phyloP scores from a whole-genome alignment of 2,888 invertebrate genomes.

The Eumacrocentrus americanus region DNA sequence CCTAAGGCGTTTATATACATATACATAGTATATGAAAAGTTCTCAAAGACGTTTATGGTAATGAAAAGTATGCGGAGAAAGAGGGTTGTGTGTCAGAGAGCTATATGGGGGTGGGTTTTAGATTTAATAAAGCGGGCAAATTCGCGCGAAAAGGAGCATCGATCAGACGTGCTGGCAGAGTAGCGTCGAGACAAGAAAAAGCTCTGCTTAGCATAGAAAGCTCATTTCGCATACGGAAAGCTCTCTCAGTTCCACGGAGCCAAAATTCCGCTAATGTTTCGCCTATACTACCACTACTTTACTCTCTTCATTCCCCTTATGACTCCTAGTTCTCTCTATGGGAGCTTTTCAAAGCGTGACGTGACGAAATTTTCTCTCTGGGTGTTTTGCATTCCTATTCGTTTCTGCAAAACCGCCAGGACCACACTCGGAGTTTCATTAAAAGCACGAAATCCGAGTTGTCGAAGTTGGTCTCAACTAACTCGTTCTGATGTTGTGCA shows the following conservation, averaged over 20 bases:
- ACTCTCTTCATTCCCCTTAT: background rate
- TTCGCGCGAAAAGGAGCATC: slow-evolving; percentile 37
- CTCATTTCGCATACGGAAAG: slow-evolving; percentile 37
- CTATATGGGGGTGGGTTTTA: background rate
- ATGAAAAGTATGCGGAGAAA: slow-evolving; percentile 4
- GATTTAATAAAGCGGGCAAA: slow-evolving; percentile 37
- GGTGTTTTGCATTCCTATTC: slow-evolving; percentile 1
- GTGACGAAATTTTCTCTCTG: background rate
- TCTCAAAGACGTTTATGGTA: background rate
- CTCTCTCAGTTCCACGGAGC: slow-evolving; percentile 32
- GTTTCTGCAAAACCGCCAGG: background rate
- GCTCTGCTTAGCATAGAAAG: slow-evolving; percentile 45
- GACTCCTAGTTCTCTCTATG: background rate
- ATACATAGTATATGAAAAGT: too few relatives aligned
- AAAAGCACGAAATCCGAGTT: slow-evolving; percentile 23
- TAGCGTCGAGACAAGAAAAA: slow-evolving; percentile 31
- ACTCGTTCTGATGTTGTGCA: slow-evolving; percentile 9
- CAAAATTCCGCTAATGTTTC: slow-evolving; percentile 38
- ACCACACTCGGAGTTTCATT: slow-evolving; percentile 14
- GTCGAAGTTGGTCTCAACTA: slow-evolving; percentile 20
- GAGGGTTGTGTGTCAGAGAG: background rate
- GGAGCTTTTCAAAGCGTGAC: background rate
- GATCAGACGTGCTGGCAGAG: slow-evolving; percentile 31
- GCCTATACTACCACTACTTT: background rate
- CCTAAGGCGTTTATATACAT: too few relatives aligned